These are phyloP conservation scores for Chanos chanos DNA, from an alignment of 2,797 vertebrate genomes.

Conservation along the genomic window DNA sequence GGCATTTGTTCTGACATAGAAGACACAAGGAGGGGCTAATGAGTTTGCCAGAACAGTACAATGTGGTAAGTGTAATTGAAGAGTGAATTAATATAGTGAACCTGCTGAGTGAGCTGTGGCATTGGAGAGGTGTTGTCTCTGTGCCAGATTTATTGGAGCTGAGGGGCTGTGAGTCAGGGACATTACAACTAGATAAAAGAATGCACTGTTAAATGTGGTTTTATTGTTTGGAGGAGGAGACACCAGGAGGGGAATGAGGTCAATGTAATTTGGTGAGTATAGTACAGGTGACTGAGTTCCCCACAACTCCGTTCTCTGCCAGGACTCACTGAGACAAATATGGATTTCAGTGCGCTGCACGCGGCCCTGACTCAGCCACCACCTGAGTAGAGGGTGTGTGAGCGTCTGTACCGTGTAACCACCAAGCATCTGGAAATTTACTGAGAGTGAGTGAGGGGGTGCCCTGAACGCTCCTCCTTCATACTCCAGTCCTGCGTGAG, in stretches of 20 bases:
- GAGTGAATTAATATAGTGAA: background rate
- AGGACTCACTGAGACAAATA: conserved; percentile 57
- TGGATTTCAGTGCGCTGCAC: conserved; percentile 13
- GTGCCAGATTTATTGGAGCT: too few species aligned
- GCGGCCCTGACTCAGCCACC: conserved; percentile 6
- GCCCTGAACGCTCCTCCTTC: conserved; percentile 17
- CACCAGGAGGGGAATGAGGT: background rate
- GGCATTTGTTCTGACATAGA: too few species aligned
- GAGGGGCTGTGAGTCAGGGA: background rate
- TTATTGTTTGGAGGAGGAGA: background rate
- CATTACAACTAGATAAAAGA: background rate
- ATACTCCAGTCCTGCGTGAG: conserved; percentile 4
- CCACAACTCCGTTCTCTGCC: conserved; percentile 42
- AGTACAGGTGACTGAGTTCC: conserved; percentile 52
- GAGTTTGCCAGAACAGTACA: too few species aligned
- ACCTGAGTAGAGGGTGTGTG: conserved; percentile 19
- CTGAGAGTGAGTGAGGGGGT: conserved; percentile 51
- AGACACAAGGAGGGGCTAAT: too few species aligned
- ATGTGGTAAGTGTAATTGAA: too few species aligned
- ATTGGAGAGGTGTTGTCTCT: too few species aligned
- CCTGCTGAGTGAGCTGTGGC: too few species aligned
- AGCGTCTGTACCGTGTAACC: conserved; percentile 53
- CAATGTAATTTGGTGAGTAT: conserved; percentile 39
- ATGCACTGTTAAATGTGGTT: background rate
- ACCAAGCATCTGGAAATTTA: conserved; percentile 78